Base-by-base conservation (phyloP, 2,888 invertebrate genomes). In the Dendrolimus houi region DNA sequence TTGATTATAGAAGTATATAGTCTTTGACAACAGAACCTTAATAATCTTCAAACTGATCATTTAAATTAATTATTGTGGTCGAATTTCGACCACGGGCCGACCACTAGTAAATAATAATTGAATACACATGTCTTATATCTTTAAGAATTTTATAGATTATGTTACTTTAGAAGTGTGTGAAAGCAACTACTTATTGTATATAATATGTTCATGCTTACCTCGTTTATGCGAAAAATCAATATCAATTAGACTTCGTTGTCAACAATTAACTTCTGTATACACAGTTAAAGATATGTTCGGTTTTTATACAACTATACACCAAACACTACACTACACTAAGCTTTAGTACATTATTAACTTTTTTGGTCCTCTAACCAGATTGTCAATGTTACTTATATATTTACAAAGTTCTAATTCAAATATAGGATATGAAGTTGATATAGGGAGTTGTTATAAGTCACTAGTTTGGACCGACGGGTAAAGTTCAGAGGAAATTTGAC, bases 381-480 rank as follows among this genome's bases (percentile, higher is more conserved):
- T 29, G 29, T 29, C 29, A 29, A 29, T 6, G 57, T 53, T 61
- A 59, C 64, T 66, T 62, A 59, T 42, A 58, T 54, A 53, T 62
- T 60, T 54, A 58, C 61, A 66, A 65, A 64, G 65, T 61, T 60
- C 47, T 71, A 71, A 71, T 64, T 69, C 72, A 68, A 69, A 61
- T 62, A 64, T 61, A 65, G 63, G 74, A 74, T 75, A 73, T 77
- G 73, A 62, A 66, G 66, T 71, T 78, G 85, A 85, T 86, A 86
- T 85, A 61, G 68, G 65, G 67, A 64, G 70, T 74, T 75, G 61
- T 60, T 74, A 65, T 71, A 88, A 87, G 86, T 87, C 88, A 85
- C 84, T 79, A 62, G 17, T 64, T 85, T 88, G 88, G 87, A 81
- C 88, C 87, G 60, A 80, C 61, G 69, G 77, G 71, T 71, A 64